Evolutionary conservation across 2,113 vertebrate species (phyloP).

Genomic region (Drymodes brunneopygia): DNA sequence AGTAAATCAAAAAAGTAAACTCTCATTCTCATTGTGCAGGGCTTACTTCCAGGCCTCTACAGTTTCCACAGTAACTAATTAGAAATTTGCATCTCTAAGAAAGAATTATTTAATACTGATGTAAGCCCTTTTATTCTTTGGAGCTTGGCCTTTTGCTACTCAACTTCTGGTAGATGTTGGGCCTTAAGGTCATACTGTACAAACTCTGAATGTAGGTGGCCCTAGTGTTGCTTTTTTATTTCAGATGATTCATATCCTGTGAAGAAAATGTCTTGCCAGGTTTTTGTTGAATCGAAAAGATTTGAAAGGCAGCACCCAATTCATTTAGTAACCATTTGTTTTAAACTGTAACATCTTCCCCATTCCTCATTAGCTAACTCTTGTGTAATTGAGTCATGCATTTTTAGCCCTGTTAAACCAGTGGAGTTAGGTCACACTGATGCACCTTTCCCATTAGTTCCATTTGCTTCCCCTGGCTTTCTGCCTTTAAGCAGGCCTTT

Average conservation of each 20-base stretch:
- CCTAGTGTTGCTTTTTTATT: conserved; percentile 72
- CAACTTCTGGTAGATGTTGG: conserved; percentile 79
- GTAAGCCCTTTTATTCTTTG: conserved; percentile 79
- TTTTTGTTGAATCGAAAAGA: conserved; percentile 73
- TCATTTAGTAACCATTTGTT: conserved; percentile 79
- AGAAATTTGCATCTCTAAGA: conserved; percentile 84
- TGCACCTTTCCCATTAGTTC: conserved; percentile 55
- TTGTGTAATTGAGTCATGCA: conserved; percentile 83
- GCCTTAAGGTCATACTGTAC: conserved; percentile 83
- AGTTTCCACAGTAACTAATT: conserved; percentile 85
- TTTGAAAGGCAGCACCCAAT: conserved; percentile 77
- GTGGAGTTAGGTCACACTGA: conserved; percentile 67
- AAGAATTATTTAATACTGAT: conserved; percentile 85
- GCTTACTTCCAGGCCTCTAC: conserved; percentile 78
- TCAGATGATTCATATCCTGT: conserved; percentile 78
- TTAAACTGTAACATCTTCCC: conserved; percentile 77
- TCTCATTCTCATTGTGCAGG: conserved; percentile 77
- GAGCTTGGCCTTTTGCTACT: conserved; percentile 77
- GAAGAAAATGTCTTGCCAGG: conserved; percentile 78
- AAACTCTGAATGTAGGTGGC: conserved; percentile 84
- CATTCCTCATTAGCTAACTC: conserved; percentile 79
- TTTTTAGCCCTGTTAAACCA: conserved; percentile 73
- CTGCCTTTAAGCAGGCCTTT: not conserved
- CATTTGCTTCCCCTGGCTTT: conserved; percentile 12
- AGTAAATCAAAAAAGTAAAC: conserved; percentile 86